phyloP scores from a whole-genome alignment of 2,888 invertebrate species.

The Zeuzera pyrina region DNA sequence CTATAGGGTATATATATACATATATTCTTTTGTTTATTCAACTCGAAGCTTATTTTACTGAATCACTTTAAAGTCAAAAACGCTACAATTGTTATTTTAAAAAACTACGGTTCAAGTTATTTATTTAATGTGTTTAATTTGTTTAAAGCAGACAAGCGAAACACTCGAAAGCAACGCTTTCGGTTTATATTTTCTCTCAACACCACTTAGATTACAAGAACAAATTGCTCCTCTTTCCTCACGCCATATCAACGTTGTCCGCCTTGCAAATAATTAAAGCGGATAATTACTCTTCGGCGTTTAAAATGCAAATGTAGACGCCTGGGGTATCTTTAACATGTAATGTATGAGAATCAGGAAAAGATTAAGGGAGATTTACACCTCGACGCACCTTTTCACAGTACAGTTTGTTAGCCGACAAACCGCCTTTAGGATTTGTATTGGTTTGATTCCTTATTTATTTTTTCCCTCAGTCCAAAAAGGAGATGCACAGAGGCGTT shows the following conservation, averaged over 20 bases:
- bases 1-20: too few relatives aligned
- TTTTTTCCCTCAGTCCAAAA: too few relatives aligned
- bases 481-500: too few relatives aligned
- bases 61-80: too few relatives aligned
- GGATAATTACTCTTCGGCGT: conserved; percentile 58
- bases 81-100: too few relatives aligned
- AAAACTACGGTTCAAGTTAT: too few relatives aligned
- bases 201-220: conserved; percentile 50
- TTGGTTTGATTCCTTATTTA: too few relatives aligned
- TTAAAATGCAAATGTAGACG: conserved; percentile 69
- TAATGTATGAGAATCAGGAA: conserved; percentile 50
- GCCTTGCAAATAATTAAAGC: conserved; percentile 52
- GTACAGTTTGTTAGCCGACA: conserved; percentile 47
- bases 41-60: too few relatives aligned
- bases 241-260: conserved; percentile 37
- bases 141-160: too few relatives aligned
- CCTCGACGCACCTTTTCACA: conserved; percentile 42
- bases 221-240: conserved; percentile 58
- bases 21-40: too few relatives aligned
- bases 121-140: too few relatives aligned
- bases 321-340: conserved; percentile 37
- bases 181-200: conserved; percentile 27
- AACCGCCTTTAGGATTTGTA: too few relatives aligned
- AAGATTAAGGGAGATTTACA: conserved; percentile 67
- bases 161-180: conserved; percentile 13